These are phyloP conservation scores for Calidris pugnax DNA, from an alignment of 2,113 vertebrate genomes.

Conservation along the genomic window DNA sequence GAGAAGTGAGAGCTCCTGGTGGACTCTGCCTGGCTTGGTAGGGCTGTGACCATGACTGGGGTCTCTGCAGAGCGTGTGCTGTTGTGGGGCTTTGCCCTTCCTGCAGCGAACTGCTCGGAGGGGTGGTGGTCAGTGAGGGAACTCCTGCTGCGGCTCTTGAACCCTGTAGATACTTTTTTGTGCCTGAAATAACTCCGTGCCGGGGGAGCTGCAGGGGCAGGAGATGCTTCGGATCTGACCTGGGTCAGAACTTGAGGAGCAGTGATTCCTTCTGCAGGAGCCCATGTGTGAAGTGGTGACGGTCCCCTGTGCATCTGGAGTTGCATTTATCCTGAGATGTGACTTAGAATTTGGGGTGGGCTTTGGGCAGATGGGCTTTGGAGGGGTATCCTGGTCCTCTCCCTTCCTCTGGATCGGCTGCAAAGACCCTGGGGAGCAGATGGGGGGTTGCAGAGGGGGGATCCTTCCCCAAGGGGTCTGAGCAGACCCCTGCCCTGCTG, in stretches of 20 bases:
- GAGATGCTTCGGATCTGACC: not conserved
- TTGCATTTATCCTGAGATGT: fast-evolving
- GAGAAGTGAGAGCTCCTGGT: not conserved
- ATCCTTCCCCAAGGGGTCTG: fast-evolving
- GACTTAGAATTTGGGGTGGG: not conserved
- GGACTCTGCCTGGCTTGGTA: not conserved
- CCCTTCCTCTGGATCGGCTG: fast-evolving
- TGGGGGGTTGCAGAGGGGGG: no score
- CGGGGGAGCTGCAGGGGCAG: fast-evolving
- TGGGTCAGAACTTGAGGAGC: not conserved
- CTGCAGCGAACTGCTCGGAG: fast-evolving
- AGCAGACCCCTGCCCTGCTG: not conserved
- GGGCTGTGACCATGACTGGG: not conserved
- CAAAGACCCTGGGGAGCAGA: not conserved
- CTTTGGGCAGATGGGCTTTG: not conserved
- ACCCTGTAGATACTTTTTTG: not conserved
- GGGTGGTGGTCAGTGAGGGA: not conserved
- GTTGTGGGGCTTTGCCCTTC: not conserved
- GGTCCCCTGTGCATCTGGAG: not conserved
- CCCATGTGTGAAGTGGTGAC: not conserved
- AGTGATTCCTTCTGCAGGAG: not conserved
- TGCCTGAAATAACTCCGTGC: fast-evolving
- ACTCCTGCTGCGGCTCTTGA: not conserved
- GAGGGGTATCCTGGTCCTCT: not conserved
- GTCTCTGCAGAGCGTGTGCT: not conserved